Evolutionary conservation across 2,888 invertebrate genomes (phyloP).

Genomic region (Sylvicola cinctus): DNA sequence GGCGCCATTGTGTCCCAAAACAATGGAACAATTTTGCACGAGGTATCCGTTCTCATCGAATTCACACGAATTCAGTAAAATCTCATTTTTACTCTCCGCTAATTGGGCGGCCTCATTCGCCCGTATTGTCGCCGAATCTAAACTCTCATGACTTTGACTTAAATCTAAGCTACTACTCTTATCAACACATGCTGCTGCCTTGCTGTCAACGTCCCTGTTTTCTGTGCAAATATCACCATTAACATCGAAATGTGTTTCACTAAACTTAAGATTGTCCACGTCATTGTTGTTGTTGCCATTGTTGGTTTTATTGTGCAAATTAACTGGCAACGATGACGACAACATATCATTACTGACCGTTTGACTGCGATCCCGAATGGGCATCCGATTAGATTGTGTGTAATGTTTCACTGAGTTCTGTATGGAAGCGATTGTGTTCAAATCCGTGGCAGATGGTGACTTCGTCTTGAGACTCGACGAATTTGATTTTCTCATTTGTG

Average conservation of each 20-base stretch:
- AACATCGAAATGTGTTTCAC: constrained; percentile 14
- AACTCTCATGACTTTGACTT: neutral
- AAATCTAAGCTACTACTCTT: too few relatives aligned
- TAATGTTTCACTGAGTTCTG: constrained; percentile 21
- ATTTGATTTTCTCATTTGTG: constrained; percentile 23
- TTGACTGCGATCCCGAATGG: constrained; percentile 13
- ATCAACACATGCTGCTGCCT: too few relatives aligned
- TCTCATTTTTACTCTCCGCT: constrained; percentile 9
- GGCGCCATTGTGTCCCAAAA: constrained; percentile 13
- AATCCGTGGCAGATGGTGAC: constrained; percentile 18
- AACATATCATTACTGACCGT: constrained; percentile 2
- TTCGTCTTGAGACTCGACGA: constrained; percentile 13
- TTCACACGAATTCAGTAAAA: constrained; percentile 8
- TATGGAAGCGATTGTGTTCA: constrained; percentile 20
- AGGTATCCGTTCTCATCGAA: constrained; percentile 11
- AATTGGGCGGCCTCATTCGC: constrained; percentile 4
- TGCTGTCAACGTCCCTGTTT: too few relatives aligned
- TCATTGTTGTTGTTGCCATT: neutral
- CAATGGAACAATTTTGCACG: constrained; percentile 11
- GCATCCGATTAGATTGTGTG: constrained; percentile 14
- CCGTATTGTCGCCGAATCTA: neutral
- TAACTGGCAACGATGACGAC: constrained; percentile 5
- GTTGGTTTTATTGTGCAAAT: neutral
- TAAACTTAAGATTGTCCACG: constrained; percentile 9
- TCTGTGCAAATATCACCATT: constrained; percentile 9